Percentiles rank a stretch among this genome's conserved stretches.
Conservation (phyloP, 2,888 invertebrate genomes). For the Anodontia alba region DNA sequence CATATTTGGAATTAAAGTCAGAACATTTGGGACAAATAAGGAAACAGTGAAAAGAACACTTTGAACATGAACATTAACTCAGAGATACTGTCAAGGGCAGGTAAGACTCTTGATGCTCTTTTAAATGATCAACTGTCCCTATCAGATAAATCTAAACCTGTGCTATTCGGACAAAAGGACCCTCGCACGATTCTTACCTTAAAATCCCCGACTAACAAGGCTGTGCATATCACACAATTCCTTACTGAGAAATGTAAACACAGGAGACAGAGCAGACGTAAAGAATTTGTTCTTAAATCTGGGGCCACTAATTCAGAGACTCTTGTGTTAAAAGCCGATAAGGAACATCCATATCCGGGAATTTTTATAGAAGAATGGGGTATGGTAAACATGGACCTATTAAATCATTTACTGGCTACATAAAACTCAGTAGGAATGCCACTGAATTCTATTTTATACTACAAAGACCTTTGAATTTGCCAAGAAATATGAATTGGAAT, state of each 20-base stretch:
- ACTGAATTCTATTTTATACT: conserved; percentile 39
- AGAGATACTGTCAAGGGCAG: neutral
- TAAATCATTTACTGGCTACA: conserved; percentile 11
- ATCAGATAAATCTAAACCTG: neutral
- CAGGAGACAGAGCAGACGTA: conserved; percentile 30
- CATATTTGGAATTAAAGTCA: neutral
- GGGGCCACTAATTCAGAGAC: too few species aligned
- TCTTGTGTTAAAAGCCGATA: too few species aligned
- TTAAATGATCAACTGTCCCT: neutral
- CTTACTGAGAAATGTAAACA: conserved; percentile 35
- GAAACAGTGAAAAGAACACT: neutral
- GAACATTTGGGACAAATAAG: neutral
- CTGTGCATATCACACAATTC: too few species aligned
- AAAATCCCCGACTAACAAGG: neutral
- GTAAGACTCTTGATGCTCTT: conserved; percentile 3
- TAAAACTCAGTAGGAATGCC: conserved; percentile 13
- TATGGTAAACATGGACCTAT: conserved; percentile 34
- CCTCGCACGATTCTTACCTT: neutral
- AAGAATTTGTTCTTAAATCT: conserved; percentile 20
- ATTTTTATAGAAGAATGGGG: too few species aligned
- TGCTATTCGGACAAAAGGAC: too few species aligned
- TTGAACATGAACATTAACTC: neutral
- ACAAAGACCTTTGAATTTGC: conserved; percentile 40
- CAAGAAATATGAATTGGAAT: conserved; percentile 36
- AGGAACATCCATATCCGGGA: too few species aligned